Evolutionary conservation across 2,797 vertebrate genomes (phyloP), one percentile per base, ranked within the genome.

Genomic region (Rhodeus uyekii): DNA sequence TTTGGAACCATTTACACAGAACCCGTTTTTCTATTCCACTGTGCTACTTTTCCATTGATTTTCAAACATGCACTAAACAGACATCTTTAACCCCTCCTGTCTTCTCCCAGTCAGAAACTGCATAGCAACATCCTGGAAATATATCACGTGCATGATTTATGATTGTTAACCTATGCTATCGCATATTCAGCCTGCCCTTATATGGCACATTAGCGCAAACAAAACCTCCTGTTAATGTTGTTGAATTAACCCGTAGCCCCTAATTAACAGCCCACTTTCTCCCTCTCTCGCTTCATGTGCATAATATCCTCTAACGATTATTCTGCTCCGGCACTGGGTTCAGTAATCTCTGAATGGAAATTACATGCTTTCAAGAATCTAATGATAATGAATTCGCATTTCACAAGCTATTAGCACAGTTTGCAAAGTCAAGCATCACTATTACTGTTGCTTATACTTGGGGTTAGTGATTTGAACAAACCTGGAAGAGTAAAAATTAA

Each of bases 331-430:
- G 53, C 22, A 42, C 39, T 14, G 55, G 67, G 53, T 36, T 80
- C 53, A 80, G 67, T 18, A 72, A 80, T 72, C 19, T 61, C 67
- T 72, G 67, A 80, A 34, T 48, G 67, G 67, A 48, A 72, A 80
- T 80, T 71, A 36, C 39, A 80, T 10, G 46, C 53, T 71, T 61
- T 72, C 39, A 36, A 58, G 65, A 61, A 80, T 36, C 29, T 72
- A 80, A 72, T 79, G 77, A 69, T 44, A 32, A 79, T 79, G 50
- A 58, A 79, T 71, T 18, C 44, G 53, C 8, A n/a, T 80, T 48
- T 46, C 55, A 46, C 58, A 22, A 22, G 55, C 61, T 69, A 72
- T 80, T 80, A 71, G 38, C 16, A 19, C 5, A 8, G 53, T 42
- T 71, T 58, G 36, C 19, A 1, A 55, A 69, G 34, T 55, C 65